Conservation (phyloP, 2,113 vertebrate genomes). For the Phylloscopus whistleri region DNA sequence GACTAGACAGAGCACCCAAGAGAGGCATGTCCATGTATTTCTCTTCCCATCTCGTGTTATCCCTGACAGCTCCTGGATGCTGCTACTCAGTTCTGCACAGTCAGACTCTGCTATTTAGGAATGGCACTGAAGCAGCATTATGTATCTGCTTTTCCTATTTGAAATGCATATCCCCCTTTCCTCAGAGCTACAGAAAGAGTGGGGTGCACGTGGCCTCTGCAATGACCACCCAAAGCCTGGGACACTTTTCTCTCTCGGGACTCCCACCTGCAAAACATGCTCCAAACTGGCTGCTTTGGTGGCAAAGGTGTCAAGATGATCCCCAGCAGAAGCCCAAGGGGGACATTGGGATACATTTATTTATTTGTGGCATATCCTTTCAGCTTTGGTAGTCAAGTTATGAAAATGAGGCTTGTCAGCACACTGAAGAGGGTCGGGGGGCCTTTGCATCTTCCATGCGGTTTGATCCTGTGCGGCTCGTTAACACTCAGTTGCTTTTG, state of each 20-base stretch:
- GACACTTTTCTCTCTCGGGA: background rate
- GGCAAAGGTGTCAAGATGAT: background rate
- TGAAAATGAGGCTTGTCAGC: slow-evolving; percentile 34
- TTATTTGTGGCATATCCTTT: background rate
- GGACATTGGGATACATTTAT: background rate
- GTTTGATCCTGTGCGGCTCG: slow-evolving; percentile 59
- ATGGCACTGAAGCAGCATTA: background rate
- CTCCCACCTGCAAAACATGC: accelerated
- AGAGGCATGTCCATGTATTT: background rate
- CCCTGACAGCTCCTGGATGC: accelerated
- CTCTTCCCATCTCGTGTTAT: accelerated
- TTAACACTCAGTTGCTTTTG: slow-evolving; percentile 67
- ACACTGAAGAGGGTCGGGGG: background rate
- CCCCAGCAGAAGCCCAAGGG: background rate
- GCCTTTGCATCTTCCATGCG: slow-evolving; percentile 54
- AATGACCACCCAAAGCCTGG: background rate
- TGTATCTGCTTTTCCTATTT: background rate
- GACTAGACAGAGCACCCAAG: background rate
- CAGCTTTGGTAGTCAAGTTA: background rate
- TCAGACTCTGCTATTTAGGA: background rate
- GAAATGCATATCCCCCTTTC: background rate
- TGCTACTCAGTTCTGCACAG: background rate
- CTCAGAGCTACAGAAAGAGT: background rate
- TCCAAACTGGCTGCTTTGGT: background rate
- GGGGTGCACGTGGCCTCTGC: accelerated